Evolutionary conservation across 2,888 invertebrate genomes (phyloP), one percentile per base, ranked within the genome.

Genomic region (Cryptosula pallasiana): DNA sequence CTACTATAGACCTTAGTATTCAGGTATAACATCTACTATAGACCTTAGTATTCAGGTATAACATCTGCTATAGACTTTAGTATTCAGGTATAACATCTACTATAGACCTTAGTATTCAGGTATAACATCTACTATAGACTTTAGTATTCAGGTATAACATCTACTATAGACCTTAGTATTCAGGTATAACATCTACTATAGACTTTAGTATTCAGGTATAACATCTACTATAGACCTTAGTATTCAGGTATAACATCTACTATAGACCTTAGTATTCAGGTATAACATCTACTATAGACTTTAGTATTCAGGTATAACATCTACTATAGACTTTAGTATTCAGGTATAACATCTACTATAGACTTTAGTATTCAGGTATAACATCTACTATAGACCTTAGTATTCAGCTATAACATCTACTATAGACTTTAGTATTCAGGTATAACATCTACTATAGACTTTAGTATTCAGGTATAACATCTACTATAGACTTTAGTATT

Each of bases 141-240:
- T 63, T 32, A 63, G 63, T 63, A 63, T 63, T 25, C 63, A 63
- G 63, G 63, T 63, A 13, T n/a, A n/a, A n/a, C 45, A 5, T 25
- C 63, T 16, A 29, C 63, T 34, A 63, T 63, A 13, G 63, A 63
- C 63, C 32, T 63, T 32, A 63, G 63, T 63, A 63, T 63, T 25
- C 63, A 63, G 63, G 63, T 63, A 13, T n/a, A n/a, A n/a, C 45
- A 5, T 25, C 63, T 16, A 29, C 63, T 34, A 63, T 63, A 13
- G 63, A 63, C 63, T 63, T 63, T 32, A 63, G 63, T 63, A 63
- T 63, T 25, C 63, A 63, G 63, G 63, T 63, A 13, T n/a, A n/a
- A n/a, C 45, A 5, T 25, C 63, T 16, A 29, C 63, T 34, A 63
- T 63, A 13, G 63, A 63, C 63, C 32, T 63, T 32, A 63, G 63